phyloP scores from a whole-genome alignment of 2,797 vertebrate genomes.

The Thripadectes ignobilis region DNA sequence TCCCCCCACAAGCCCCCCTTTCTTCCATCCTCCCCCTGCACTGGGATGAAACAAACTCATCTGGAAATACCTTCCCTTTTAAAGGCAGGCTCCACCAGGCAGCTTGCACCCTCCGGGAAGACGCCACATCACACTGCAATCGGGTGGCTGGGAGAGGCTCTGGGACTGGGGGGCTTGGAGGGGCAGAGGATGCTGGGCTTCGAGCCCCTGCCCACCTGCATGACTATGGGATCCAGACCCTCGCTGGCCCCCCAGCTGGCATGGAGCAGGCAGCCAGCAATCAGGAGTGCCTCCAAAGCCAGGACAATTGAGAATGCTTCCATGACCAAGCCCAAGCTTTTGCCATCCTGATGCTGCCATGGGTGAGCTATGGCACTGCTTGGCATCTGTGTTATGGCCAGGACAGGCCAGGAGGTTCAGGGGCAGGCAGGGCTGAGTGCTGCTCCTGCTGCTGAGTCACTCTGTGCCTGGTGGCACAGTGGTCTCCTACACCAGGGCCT shows the following conservation, averaged over 20 bases:
- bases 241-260: too few species aligned
- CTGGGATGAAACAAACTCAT: slow-evolving; percentile 73
- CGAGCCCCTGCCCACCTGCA: background rate
- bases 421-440: background rate
- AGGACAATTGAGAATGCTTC: background rate
- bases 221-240: background rate
- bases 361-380: background rate
- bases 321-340: background rate
- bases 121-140: background rate
- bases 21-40: background rate
- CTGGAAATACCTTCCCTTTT: slow-evolving; percentile 84
- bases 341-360: background rate
- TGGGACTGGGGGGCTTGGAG: background rate
- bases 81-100: slow-evolving; percentile 69
- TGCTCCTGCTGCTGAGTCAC: slow-evolving; percentile 25
- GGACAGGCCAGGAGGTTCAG: background rate
- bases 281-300: background rate
- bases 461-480: background rate
- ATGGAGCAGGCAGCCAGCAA: background rate
- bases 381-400: background rate
- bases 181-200: background rate
- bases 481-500: background rate
- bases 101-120: background rate
- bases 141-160: background rate
- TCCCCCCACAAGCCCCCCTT: background rate